Percentiles rank a stretch among this genome's conserved stretches.
Conservation (phyloP, 37 sponge, comb jelly and placozoan genomes). For the Haliclona indistincta region DNA sequence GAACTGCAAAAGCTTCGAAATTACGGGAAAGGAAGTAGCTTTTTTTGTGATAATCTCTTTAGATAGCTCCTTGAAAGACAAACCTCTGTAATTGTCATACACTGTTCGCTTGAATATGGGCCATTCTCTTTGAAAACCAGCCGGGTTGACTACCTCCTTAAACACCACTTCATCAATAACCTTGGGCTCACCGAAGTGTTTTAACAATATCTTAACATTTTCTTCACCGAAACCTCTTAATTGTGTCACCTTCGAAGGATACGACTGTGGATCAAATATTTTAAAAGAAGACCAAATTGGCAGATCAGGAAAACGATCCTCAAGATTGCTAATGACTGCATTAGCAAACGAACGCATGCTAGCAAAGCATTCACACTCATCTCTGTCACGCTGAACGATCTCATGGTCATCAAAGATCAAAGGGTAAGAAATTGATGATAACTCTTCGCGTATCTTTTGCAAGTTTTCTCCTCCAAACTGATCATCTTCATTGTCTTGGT, state of each 20-base stretch:
- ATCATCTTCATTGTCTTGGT: not conserved
- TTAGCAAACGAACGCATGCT: not conserved
- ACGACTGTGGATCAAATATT: slow-evolving; percentile 4
- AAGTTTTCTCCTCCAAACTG: not conserved
- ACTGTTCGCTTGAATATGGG: not conserved
- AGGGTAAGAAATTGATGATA: not conserved
- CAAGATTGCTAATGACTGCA: not conserved
- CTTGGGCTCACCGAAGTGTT: not conserved
- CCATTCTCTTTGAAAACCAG: slow-evolving; percentile 2
- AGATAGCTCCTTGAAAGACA: slow-evolving; percentile 2
- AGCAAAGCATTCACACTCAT: slow-evolving; percentile 10
- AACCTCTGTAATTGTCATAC: slow-evolving; percentile 16
- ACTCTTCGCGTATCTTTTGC: not conserved
- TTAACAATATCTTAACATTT: not conserved
- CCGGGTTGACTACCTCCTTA: not conserved
- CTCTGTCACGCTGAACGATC: not conserved
- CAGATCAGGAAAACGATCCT: slow-evolving; percentile 1
- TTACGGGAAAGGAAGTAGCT: not conserved
- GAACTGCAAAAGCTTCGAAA: not conserved
- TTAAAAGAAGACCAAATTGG: not conserved
- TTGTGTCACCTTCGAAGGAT: not conserved
- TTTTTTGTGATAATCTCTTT: slow-evolving; percentile 5
- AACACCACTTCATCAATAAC: not conserved
- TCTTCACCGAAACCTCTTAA: slow-evolving; percentile 1
- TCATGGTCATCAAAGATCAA: slow-evolving; percentile 4